A percentile compares a stretch with the other conserved stretches of the same genome.
Conservation (phyloP, 1,140 invertebrate genomes). For the Maniola jurtina region DNA sequence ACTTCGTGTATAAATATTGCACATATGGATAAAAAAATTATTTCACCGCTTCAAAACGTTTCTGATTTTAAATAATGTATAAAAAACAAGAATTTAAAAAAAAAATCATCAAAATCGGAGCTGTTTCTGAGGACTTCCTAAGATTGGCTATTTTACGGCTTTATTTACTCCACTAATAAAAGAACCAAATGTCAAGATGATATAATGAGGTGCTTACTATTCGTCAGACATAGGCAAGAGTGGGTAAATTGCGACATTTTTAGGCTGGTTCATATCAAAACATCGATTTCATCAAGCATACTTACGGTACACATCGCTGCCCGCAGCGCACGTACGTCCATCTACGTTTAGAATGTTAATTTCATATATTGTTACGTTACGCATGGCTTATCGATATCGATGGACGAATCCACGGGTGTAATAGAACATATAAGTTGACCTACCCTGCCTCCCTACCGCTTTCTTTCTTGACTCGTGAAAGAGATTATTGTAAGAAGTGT, state of each 20-base stretch:
- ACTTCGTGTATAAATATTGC: no score
- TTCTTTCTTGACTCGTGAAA: conserved; percentile 26
- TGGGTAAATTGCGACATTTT: conserved; percentile 49
- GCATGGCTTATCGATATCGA: conserved; percentile 54
- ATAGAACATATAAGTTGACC: conserved; percentile 44
- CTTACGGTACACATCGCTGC: conserved; percentile 44
- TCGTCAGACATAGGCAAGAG: conserved; percentile 28
- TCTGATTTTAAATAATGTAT: no score
- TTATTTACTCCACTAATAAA: conserved; percentile 21
- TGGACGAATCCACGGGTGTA: conserved; percentile 44
- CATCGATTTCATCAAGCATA: conserved; percentile 47
- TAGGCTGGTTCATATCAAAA: conserved; percentile 48
- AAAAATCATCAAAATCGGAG: no score
- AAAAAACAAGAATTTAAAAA: no score
- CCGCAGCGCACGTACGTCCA: conserved; percentile 69
- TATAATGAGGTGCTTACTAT: conserved; percentile 45
- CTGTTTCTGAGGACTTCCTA: no score
- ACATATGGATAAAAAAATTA: no score
- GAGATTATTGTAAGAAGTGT: conserved; percentile 28
- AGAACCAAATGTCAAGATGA: conserved; percentile 31
- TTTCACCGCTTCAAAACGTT: no score
- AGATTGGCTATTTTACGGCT: no score
- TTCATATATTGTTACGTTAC: conserved; percentile 48
- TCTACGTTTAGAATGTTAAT: conserved; percentile 73
- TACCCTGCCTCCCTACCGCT: conserved; percentile 34